Conservation (phyloP, 2,888 invertebrate species). For the Trichopoda pennipes region DNA sequence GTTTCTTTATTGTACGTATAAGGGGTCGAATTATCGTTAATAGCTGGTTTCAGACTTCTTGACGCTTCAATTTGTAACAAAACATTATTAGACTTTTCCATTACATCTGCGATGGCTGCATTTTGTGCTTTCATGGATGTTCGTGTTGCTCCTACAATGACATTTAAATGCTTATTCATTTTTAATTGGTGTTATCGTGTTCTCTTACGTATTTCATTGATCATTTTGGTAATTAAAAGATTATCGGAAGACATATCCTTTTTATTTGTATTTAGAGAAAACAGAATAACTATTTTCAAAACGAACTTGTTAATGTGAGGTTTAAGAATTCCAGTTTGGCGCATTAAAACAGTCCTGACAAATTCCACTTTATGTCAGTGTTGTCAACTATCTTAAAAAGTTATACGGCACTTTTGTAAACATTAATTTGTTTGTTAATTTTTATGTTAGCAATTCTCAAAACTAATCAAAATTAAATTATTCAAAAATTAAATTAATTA, state of each 20-base stretch:
- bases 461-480: no score
- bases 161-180: not conserved
- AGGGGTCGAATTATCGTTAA: slow-evolving; percentile 40
- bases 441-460: no score
- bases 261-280: not conserved
- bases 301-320: not conserved
- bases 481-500: no score
- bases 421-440: no score
- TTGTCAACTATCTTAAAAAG: not conserved
- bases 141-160: slow-evolving; percentile 69
- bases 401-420: no score
- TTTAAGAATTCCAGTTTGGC: not conserved
- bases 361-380: not conserved
- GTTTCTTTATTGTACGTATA: slow-evolving; percentile 72
- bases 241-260: slow-evolving; percentile 56
- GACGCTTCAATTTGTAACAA: slow-evolving; percentile 76
- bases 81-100: slow-evolving; percentile 77
- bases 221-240: slow-evolving; percentile 71
- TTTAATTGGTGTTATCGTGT: not conserved
- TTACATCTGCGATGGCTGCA: slow-evolving; percentile 73
- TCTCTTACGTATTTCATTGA: slow-evolving; percentile 74
- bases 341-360: slow-evolving; percentile 55
- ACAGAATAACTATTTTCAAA: not conserved
- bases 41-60: slow-evolving; percentile 48
- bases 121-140: slow-evolving; percentile 71